These are phyloP conservation scores for Mus musculus DNA, from an alignment of 2,113 vertebrate genomes.

Conservation along the genomic window GRCm39 chr10:110822001-110822500, in stretches of 20 bases:
- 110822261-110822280: not conserved
- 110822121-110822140: not conserved
- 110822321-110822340: not conserved
- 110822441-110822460: not conserved
- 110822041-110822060: not conserved
- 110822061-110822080: not conserved
- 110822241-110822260: not conserved
- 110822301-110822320: not conserved
- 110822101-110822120: not conserved
- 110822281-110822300: not conserved
- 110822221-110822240: not conserved
- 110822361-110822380: not conserved
- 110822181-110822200: not conserved
- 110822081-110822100: not conserved
- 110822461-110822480: not conserved
- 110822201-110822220: not conserved
- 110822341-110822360: not conserved
- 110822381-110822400: not conserved
- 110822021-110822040: slow-evolving; percentile 14
- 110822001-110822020: slow-evolving; percentile 42
- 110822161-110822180: not conserved
- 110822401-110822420: not conserved
- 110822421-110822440: not conserved
- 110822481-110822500: not conserved
- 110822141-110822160: not conserved